A percentile compares a stretch with the other conserved stretches of the same genome.
phyloP scores from a whole-genome alignment of 2,888 invertebrate genomes.

The Aphodius sticticus region DNA sequence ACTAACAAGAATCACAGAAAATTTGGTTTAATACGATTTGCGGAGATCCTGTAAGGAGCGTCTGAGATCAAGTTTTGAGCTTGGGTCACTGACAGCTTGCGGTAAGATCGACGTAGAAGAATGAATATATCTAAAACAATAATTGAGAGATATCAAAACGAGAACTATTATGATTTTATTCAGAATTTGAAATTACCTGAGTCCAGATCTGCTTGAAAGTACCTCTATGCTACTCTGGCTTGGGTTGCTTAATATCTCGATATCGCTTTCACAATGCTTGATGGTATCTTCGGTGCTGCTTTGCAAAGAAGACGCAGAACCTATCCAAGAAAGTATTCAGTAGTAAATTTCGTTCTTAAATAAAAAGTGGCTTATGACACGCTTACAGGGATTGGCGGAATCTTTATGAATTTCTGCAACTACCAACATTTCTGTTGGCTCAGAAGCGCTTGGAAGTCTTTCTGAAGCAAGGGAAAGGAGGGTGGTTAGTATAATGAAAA shows the following conservation, averaged over 20 bases:
- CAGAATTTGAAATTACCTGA: constrained; percentile 28
- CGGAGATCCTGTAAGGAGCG: neutral
- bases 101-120: constrained; percentile 15
- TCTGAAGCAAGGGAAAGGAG: constrained; percentile 32
- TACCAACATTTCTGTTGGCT: constrained; percentile 33
- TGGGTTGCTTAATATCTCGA: constrained; percentile 75
- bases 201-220: constrained; percentile 53
- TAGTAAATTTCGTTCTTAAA: neutral
- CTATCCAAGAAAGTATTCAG: constrained; percentile 34
- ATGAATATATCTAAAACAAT: neutral
- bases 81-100: constrained; percentile 17
- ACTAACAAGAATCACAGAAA: neutral
- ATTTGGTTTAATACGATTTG: neutral
- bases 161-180: neutral
- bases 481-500: constrained; percentile 13
- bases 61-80: constrained; percentile 15
- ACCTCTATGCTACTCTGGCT: constrained; percentile 77
- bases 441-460: constrained; percentile 29
- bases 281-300: constrained; percentile 29
- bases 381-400: constrained; percentile 34
- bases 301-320: constrained; percentile 44
- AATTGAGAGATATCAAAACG: neutral
- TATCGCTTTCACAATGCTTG: constrained; percentile 67
- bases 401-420: constrained; percentile 35
- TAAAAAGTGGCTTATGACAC: constrained; percentile 6